These are phyloP conservation scores for Epinephelus fuscoguttatus DNA, from an alignment of 2,113 vertebrate species.

Conservation along the genomic window DNA sequence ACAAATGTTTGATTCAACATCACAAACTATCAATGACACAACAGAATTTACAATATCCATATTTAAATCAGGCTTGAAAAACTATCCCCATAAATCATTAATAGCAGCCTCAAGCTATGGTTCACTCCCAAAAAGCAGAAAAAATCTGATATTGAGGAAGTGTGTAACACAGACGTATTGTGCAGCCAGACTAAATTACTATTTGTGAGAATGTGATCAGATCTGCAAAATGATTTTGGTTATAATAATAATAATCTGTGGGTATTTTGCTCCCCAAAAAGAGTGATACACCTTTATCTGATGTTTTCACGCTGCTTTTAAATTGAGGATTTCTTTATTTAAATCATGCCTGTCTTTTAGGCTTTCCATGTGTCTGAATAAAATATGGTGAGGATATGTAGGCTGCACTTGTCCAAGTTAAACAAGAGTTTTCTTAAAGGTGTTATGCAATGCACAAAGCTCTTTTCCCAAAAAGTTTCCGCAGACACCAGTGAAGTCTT, in stretches of 20 bases:
- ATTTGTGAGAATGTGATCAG: background rate
- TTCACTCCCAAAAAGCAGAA: constrained; percentile 11
- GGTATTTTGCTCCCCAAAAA: background rate
- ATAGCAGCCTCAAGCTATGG: constrained; percentile 11
- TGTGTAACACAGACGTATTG: background rate
- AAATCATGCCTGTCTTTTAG: background rate
- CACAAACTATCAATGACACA: constrained; percentile 20
- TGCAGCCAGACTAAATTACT: background rate
- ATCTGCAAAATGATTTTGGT: background rate
- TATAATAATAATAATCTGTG: background rate
- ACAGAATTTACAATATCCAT: background rate
- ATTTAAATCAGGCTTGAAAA: background rate
- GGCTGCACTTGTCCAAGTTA: constrained; percentile 18
- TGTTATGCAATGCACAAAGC: constrained; percentile 17
- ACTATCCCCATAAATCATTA: constrained; percentile 19
- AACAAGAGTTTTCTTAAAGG: constrained; percentile 15
- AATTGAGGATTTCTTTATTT: background rate
- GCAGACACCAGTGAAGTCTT: constrained; percentile 8
- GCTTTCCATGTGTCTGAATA: constrained; percentile 12
- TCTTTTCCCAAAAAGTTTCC: constrained; percentile 20
- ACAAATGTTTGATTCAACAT: constrained; percentile 19
- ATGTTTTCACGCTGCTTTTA: too few relatives aligned
- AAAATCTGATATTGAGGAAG: constrained; percentile 12
- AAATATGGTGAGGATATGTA: background rate
- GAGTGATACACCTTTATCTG: too few relatives aligned